Conservation (phyloP, 2,888 invertebrate species). For the Lymantria monacha region DNA sequence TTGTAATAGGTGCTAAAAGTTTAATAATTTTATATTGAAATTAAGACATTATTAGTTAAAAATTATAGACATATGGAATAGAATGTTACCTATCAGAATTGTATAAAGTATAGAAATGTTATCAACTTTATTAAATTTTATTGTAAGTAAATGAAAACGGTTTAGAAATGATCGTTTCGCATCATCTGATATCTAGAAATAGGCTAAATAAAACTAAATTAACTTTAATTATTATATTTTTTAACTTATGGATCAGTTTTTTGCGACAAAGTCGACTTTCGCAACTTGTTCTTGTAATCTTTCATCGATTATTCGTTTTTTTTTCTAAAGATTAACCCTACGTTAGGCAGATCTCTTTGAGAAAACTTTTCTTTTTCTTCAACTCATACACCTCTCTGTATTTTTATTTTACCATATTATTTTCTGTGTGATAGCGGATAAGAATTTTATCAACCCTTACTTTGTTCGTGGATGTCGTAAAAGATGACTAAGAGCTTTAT, state of each 20-base stretch:
- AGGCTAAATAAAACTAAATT: neutral
- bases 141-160: neutral
- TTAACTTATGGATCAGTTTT: neutral
- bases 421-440: no score
- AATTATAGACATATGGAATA: neutral
- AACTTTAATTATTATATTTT: neutral
- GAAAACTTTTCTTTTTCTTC: no score
- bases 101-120: neutral
- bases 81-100: neutral
- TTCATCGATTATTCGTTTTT: neutral
- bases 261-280: neutral
- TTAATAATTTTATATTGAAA: no score
- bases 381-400: no score
- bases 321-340: no score
- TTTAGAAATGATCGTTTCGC: constrained; percentile 1
- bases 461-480: no score
- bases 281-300: neutral
- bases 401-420: no score
- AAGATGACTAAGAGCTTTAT: no score
- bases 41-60: neutral
- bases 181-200: neutral
- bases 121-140: neutral
- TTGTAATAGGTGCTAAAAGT: no score
- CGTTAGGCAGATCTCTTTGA: no score
- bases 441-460: no score